A percentile compares a stretch with the other conserved stretches of the same genome.
phyloP scores from a whole-genome alignment of 1,140 invertebrate species.

The Cecropterus lyciades region DNA sequence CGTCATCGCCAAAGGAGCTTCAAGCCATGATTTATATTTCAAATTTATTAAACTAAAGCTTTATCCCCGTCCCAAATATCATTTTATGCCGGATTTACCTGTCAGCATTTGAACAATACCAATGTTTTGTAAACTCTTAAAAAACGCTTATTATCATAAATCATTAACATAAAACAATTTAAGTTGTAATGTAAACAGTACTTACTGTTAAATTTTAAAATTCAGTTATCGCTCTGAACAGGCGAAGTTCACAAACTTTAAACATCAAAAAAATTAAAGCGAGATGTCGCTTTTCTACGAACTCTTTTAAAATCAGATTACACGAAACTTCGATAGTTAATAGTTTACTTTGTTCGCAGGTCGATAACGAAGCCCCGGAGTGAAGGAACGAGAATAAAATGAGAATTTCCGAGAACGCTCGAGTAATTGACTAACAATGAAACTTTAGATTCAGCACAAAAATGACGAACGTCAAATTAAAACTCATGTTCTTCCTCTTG shows the following conservation, averaged over 20 bases:
- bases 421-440: slow-evolving; percentile 22
- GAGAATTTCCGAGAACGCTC: slow-evolving; percentile 19
- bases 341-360: slow-evolving; percentile 64
- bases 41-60: slow-evolving; percentile 1
- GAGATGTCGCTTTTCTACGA: slow-evolving; percentile 12
- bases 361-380: slow-evolving; percentile 32
- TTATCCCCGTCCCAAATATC: slow-evolving; percentile 3
- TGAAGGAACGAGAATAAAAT: slow-evolving; percentile 34
- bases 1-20: background rate
- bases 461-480: slow-evolving; percentile 71
- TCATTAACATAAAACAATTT: too few species aligned
- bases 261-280: slow-evolving; percentile 30
- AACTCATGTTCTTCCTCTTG: slow-evolving; percentile 73
- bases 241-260: slow-evolving; percentile 4
- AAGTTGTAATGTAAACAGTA: too few species aligned
- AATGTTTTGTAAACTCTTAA: too few species aligned
- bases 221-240: background rate
- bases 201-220: background rate
- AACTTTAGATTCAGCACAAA: slow-evolving; percentile 35
- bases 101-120: too few species aligned
- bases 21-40: slow-evolving; percentile 11
- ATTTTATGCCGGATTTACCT: background rate
- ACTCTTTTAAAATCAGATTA: slow-evolving; percentile 41
- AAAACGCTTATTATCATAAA: too few species aligned
- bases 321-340: slow-evolving; percentile 52